Base-by-base conservation (phyloP, 2,113 vertebrate genomes). In the Picathartes gymnocephalus region DNA sequence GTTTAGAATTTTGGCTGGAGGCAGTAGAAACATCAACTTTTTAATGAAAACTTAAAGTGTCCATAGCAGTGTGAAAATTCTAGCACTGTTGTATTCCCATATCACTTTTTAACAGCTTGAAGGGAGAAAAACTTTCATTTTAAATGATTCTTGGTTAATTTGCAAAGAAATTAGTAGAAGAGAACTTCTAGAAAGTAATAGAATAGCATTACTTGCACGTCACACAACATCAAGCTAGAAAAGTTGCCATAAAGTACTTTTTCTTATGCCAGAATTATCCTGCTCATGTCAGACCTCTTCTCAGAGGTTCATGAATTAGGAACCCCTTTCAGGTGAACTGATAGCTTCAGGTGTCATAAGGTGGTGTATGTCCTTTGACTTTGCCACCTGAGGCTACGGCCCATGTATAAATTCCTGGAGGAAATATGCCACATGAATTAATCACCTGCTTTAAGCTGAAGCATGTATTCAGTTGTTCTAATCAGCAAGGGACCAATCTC, bases 131-230 rank as follows among this genome's bases (percentile, higher is more conserved):
- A 23, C 58, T 95, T 97, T 92, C 64, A 93, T 95, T 97, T 94
- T 88, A 97, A 97, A 97, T 92, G 51, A 96, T 94, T 97, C 93
- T 96, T 93, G 80, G 91, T 96, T 98, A 97, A 97, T 98, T 97
- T 96, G 93, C 79, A 96, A 97, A 97, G 90, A 94, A 97, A 97
- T 97, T 97, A 96, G 79, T 42, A 61, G 68, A 81, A 93, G 62
- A 88, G 92, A 96, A 81, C 35, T 92, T 97, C 96, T 91, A 93
- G 62, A 92, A 91, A 73, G 77, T 88, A 97, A 94, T 92, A 91
- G 79, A 90, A 78, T 65, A 91, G 24, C 87, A 85, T 95, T 96
- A 94, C 40, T 85, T 84, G 66, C 35, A 76, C 72, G 81, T 96
- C 74, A 95, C 66, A 92, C 61, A 96, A 95, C 73, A 95, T 94